A percentile compares a stretch with the other conserved stretches of the same genome.
Evolutionary conservation across 1,140 invertebrate species (phyloP).

Genomic region (Drosophila kikkawai): DNA sequence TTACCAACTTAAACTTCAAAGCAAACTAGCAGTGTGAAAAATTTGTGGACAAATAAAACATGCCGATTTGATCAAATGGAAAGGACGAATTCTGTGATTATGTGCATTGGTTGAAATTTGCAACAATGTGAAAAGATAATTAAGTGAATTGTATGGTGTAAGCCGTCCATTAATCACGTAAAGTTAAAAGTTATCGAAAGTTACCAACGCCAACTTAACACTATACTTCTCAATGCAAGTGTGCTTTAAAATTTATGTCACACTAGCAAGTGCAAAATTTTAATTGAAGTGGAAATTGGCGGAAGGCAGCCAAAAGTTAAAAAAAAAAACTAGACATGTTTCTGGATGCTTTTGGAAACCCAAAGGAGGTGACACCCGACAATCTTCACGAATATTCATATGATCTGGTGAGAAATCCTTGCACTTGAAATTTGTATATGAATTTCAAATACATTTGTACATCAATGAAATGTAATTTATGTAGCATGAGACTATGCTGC

Average conservation of each 20-base stretch:
- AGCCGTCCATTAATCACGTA: no score
- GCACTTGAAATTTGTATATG: no score
- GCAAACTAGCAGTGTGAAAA: no score
- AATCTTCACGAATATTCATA: constrained; percentile 49
- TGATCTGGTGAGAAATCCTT: constrained; percentile 41
- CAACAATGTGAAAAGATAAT: no score
- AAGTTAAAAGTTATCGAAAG: no score
- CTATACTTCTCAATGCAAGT: neutral
- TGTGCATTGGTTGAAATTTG: no score
- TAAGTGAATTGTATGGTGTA: no score
- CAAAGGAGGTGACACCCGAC: constrained; percentile 52
- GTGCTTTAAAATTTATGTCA: neutral
- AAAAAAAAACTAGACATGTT: constrained; percentile 37
- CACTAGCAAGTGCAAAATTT: constrained; percentile 13
- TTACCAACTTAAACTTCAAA: no score
- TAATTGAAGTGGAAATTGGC: neutral
- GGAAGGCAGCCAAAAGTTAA: neutral
- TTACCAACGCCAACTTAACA: neutral
- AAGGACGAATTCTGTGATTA: no score
- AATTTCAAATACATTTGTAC: neutral
- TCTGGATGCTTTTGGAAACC: constrained; percentile 48
- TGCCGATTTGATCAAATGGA: no score
- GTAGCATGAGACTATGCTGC: constrained; percentile 50
- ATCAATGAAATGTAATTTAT: neutral
- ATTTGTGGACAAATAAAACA: no score